phyloP scores from a whole-genome alignment of 2,888 invertebrate genomes.

The Mythimna pallens region DNA sequence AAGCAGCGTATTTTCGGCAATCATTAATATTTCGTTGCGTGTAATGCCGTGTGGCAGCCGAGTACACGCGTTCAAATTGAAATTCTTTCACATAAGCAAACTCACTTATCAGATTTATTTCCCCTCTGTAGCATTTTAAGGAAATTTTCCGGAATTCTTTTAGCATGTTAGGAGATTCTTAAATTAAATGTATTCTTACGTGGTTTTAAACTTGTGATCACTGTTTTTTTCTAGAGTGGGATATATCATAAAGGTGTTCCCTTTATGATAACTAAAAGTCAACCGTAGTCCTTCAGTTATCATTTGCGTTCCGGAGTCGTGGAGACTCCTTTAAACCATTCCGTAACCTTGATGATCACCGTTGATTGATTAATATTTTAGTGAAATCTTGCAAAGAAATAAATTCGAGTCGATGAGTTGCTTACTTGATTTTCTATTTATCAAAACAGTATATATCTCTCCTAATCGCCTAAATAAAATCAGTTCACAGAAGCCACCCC shows the following conservation, averaged over 20 bases:
- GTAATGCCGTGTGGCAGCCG: slow-evolving; percentile 83
- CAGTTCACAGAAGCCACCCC: not conserved
- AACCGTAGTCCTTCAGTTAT: no score
- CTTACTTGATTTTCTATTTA: not conserved
- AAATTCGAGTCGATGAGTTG: no score
- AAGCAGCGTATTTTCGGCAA: slow-evolving; percentile 66
- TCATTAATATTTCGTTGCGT: slow-evolving; percentile 82
- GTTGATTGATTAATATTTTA: no score
- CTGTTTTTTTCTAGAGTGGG: no score
- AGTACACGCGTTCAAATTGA: slow-evolving; percentile 77
- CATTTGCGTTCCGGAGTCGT: no score
- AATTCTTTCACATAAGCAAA: slow-evolving; percentile 84
- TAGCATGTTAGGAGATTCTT: slow-evolving; percentile 29
- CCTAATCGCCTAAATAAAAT: not conserved
- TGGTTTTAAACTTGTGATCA: not conserved
- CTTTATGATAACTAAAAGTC: no score
- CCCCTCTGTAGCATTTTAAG: slow-evolving; percentile 64
- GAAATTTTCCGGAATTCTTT: slow-evolving; percentile 40
- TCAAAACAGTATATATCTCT: not conserved
- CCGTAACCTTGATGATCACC: no score
- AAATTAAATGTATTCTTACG: slow-evolving; percentile 2
- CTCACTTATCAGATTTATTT: slow-evolving; percentile 82
- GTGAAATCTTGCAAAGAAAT: no score
- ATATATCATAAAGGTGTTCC: no score
- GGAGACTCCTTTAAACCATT: no score